Base-by-base conservation (phyloP, 2,888 invertebrate species). In the Spodoptera picta region DNA sequence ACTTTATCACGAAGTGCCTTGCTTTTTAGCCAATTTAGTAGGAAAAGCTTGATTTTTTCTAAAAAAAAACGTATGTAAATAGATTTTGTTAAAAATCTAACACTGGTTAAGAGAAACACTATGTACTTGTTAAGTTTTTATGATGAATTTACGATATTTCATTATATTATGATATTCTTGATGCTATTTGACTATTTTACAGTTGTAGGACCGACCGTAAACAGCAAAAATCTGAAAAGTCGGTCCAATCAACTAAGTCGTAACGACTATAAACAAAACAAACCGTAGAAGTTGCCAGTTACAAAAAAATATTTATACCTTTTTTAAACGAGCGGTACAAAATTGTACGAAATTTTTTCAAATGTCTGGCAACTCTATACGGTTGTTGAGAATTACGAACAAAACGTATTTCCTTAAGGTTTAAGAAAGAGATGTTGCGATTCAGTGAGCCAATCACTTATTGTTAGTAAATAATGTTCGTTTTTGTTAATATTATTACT, bases 41-140 rank as follows among this genome's bases (percentile, higher is more conserved):
- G 73, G 59, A 79, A 79, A 79, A 71, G 81, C 80, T 80, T 80
- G 56, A 66, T 6, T 69, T 71, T 75, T 64, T 73, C 52, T 54
- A 61, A 77, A 77, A 77, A 77, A 69, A 64, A 56, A 52, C 36
- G 36, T 9, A 64, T 53, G 69, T 84, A 75, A 79, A 77, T 80
- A 83, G 73, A 75, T 79, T 73, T 84, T 81, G 81, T 84, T 83
- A 77, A 81, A 83, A 83, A 83, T 79, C 79, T 82, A 83, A 87
- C 91, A 91, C 90, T 91, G 87, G 89, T 91, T 91, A 88, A 83
- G 82, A 67, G 77, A 75, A 77, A 84, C 90, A 89, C 90, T 70
- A 69, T 79, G 77, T 80, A 81, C 74, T 86, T 84, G 87, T 89
- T 88, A 89, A 85, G 88, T 90, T 89, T 88, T 84, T 73, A 78